Base-by-base conservation (phyloP, 2,797 vertebrate species). In the Sebastes diaconus region DNA sequence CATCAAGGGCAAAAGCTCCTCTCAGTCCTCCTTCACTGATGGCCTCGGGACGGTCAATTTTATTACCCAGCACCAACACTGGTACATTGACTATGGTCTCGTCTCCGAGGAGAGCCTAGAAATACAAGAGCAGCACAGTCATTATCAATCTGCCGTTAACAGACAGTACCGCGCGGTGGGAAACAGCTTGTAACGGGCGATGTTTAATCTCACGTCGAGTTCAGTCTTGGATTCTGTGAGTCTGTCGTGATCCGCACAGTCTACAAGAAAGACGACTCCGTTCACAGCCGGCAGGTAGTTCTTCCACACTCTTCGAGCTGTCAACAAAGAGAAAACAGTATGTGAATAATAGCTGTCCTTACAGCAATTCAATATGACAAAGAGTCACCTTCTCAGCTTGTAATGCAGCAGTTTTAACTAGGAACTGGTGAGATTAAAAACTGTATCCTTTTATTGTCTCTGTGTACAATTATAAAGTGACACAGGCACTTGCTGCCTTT, bases 261-360 rank as follows among this genome's bases (percentile, higher is more conserved):
- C 98, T 84, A 99, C 97, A 39, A 99, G 95, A 92, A 98, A 99
- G 67, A 99, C 98, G 50, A 99, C 97, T 81, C 97, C 98, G 60
- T 99, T 99, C 90, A 99, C 98, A 59, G 98, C 98, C 36, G 97
- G 98, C 92, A 99, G 96, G 92, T 99, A 99, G 94, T 99, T 99
- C 94, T 97, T 99, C 98, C 98, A 99, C 69, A 99, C 97, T 94
- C 98, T 96, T 77, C 98, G 97, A 91, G 98, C 98, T 99, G 79
- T 42, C 6, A 58, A 34, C 13, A 83, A 20, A 58, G 20, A 9
- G 61, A 18, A 76, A 54, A 55, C 18, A 3, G 32, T n/a, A 30
- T 55, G 20, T 58, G 14, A 54, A 59, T 66, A 8, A 18, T 20
- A 50, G 11, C 4, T 18, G 5, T 42, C 22, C 8, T 55, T 52